A percentile compares a stretch with the other conserved stretches of the same genome.
These are phyloP conservation scores for Acromyrmex charruanus DNA, from an alignment of 1,140 invertebrate species.

Conservation along the genomic window DNA sequence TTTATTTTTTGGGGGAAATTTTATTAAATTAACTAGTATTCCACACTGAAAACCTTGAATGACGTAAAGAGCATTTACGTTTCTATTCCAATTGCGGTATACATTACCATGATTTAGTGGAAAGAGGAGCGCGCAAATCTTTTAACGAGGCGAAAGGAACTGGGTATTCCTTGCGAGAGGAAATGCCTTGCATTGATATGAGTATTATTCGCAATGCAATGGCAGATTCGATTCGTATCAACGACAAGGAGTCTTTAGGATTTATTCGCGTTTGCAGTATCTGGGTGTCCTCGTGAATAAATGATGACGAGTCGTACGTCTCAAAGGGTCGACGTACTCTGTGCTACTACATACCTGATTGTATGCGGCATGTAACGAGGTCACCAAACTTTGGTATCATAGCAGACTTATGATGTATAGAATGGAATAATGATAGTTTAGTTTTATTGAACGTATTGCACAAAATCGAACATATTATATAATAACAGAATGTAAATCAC, in stretches of 20 bases:
- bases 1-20: background rate
- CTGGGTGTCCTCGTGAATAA: constrained; percentile 63
- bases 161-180: background rate
- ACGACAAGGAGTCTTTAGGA: constrained; percentile 44
- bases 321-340: constrained; percentile 56
- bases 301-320: constrained; percentile 49
- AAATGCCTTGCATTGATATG: constrained; percentile 10
- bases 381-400: constrained; percentile 43
- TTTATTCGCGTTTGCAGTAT: constrained; percentile 48
- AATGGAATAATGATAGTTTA: constrained; percentile 12
- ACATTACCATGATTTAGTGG: constrained; percentile 43
- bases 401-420: constrained; percentile 16
- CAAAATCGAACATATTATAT: background rate
- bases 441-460: constrained; percentile 24
- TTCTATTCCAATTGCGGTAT: constrained; percentile 42
- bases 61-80: constrained; percentile 40
- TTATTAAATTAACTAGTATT: constrained; percentile 23
- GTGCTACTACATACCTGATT: constrained; percentile 41
- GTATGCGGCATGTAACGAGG: constrained; percentile 54
- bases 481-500: constrained; percentile 6
- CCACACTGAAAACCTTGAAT: background rate
- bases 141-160: constrained; percentile 46
- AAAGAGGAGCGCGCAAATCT: constrained; percentile 20
- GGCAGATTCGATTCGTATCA: constrained; percentile 52
- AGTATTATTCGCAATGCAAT: constrained; percentile 35